These are phyloP conservation scores for Ameiurus melas DNA, from an alignment of 2,113 vertebrate genomes.

Conservation along the genomic window DNA sequence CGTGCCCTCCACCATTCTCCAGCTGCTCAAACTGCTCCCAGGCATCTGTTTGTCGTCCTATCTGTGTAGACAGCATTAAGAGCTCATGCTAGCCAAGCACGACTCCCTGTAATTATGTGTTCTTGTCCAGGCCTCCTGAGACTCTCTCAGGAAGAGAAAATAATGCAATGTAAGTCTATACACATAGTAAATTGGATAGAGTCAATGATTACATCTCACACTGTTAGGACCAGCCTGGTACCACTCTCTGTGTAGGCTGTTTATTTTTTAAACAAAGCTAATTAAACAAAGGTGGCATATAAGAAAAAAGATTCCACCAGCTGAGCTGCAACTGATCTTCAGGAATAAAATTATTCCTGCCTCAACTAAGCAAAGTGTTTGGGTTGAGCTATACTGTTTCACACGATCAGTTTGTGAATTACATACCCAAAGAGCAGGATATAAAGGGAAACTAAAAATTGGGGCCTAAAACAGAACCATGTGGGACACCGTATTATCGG, in stretches of 20 bases:
- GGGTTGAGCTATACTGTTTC: not conserved
- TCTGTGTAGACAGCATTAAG: slow-evolving; percentile 31
- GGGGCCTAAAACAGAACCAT: not conserved
- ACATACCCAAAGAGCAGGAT: not conserved
- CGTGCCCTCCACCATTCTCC: slow-evolving; percentile 53
- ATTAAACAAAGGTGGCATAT: no score
- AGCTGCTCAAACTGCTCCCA: slow-evolving; percentile 31
- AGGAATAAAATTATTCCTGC: not conserved
- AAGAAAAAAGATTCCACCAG: not conserved
- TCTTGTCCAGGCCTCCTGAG: slow-evolving; percentile 38
- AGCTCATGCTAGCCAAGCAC: slow-evolving; percentile 31
- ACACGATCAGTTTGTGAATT: not conserved
- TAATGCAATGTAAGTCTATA: not conserved
- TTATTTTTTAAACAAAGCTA: not conserved
- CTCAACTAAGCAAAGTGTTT: not conserved
- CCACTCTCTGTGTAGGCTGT: not conserved
- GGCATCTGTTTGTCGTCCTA: slow-evolving; percentile 54
- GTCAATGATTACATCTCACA: slow-evolving; percentile 5
- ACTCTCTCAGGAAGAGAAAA: slow-evolving; percentile 25
- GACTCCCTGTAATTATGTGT: slow-evolving; percentile 53
- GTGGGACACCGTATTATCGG: not conserved
- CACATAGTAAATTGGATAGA: slow-evolving; percentile 1
- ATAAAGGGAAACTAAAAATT: not conserved
- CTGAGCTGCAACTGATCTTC: not conserved
- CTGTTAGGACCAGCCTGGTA: not conserved